These are phyloP conservation scores for Phthorimaea operculella DNA, from an alignment of 1,140 invertebrate genomes.

Conservation along the genomic window DNA sequence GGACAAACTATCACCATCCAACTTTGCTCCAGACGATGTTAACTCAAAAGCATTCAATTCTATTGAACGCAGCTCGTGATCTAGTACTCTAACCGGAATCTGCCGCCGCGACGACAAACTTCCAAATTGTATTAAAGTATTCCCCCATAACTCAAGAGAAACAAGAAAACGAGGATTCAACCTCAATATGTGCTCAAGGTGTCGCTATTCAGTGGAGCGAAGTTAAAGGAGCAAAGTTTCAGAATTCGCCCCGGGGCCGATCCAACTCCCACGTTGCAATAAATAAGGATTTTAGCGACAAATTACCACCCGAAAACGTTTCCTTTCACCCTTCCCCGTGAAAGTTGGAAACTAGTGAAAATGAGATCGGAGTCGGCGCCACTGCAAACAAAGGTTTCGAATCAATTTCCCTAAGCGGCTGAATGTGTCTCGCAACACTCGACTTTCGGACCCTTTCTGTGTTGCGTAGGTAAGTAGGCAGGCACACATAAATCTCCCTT, in stretches of 20 bases:
- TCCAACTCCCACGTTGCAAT: conserved; percentile 61
- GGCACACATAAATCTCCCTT: conserved; percentile 5
- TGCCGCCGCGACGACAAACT: conserved; percentile 22
- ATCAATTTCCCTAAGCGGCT: conserved; percentile 16
- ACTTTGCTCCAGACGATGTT: conserved; percentile 13
- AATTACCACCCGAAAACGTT: conserved; percentile 57
- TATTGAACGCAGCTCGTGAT: conserved; percentile 13
- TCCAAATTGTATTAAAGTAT: conserved; percentile 52
- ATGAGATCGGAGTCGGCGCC: conserved; percentile 32
- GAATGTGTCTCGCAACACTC: conserved; percentile 2
- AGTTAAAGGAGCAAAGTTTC: conserved; percentile 58
- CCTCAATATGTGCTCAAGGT: conserved; percentile 62
- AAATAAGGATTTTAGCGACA: conserved; percentile 66
- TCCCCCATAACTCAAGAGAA: conserved; percentile 51
- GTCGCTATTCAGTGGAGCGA: conserved; percentile 53
- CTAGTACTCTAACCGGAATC: neutral
- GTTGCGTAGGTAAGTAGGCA: neutral
- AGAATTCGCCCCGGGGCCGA: conserved; percentile 55
- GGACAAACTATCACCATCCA: conserved; percentile 4
- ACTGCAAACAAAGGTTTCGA: conserved; percentile 25
- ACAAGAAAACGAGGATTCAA: conserved; percentile 58
- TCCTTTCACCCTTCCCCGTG: conserved; percentile 45
- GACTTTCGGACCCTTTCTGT: conserved; percentile 4
- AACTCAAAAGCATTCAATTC: conserved; percentile 11
- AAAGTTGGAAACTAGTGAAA: conserved; percentile 49